Base-by-base conservation (phyloP, 2,888 invertebrate species). In the Cheilosia urbana region DNA sequence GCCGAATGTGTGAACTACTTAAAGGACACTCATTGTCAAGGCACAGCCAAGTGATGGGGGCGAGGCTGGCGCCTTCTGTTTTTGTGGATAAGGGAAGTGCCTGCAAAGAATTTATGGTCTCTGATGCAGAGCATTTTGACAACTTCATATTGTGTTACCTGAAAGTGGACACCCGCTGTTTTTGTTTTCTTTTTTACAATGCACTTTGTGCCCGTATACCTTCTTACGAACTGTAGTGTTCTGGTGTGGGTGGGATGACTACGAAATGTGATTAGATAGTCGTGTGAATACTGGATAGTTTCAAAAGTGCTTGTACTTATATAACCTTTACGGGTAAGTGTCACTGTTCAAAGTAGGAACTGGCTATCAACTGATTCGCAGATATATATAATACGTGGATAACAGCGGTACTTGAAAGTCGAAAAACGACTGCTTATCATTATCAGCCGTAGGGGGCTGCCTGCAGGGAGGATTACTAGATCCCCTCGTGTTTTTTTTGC, bases 1-100 rank as follows among this genome's bases (percentile, higher is more conserved):
- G 27, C 37, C 49, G 11, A 71, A 49, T 15, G 58, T 71, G 58
- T 71, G 47, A 71, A 58, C 71, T 49, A 49, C 58, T 58, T 71
- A 47, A 71, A 49, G 47, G 49, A 69, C 57, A 69, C 69, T 69
- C 40, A 47, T 21, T 69, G 45, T 57, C 45, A 69, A 45, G 57
- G 30, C n/a, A 21, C n/a, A 19, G 13, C 15, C 34, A 24, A 2
- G 7, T 15, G 15, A 19, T n/a, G n/a, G 5, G 21, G 45, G 11
- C 7, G 2, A 1, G 34, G 9, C 11, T n/a, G 13, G 21, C 21
- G 19, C 30, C 5, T 65, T 34, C 21, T 40, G 37, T 65, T 65
- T 51, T 49, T 37, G 21, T 37, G 37, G 55, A 19, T 42, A 53
- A n/a, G 40, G 27, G 37, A 40, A 53, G 30, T 24, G 27, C 42